phyloP scores from a whole-genome alignment of 2,113 vertebrate species.

The Otis tarda region DNA sequence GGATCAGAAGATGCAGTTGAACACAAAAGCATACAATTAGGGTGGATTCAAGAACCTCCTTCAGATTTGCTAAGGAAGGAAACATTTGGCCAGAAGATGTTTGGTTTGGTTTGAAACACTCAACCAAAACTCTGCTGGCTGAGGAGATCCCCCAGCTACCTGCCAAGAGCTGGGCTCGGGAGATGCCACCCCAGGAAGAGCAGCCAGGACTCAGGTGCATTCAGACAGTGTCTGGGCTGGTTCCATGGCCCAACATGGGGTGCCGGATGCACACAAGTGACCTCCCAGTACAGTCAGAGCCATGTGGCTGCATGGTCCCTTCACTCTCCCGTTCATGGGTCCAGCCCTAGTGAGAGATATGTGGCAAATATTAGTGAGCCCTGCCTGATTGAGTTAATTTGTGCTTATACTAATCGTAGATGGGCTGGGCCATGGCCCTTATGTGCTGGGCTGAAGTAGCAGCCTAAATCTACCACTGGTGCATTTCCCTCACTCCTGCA shows the following conservation, averaged over 20 bases:
- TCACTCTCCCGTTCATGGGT: neutral
- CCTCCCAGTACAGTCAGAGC: rapidly evolving
- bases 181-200: neutral
- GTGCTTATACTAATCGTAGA: neutral
- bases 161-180: neutral
- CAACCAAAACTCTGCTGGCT: neutral
- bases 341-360: neutral
- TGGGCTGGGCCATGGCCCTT: neutral
- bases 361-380: neutral
- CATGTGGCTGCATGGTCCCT: rapidly evolving
- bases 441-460: neutral
- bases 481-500: neutral
- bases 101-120: neutral
- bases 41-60: neutral
- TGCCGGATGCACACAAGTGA: neutral
- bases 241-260: neutral
- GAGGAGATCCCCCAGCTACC: neutral
- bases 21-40: neutral
- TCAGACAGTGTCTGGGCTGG: neutral
- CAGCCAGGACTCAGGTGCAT: neutral
- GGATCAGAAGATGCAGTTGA: neutral
- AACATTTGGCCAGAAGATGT: neutral
- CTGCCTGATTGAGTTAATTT: neutral
- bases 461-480: neutral
- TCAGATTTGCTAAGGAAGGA: neutral